phyloP scores from a whole-genome alignment of 2,113 vertebrate genomes.

The Triplophysa rosa region DNA sequence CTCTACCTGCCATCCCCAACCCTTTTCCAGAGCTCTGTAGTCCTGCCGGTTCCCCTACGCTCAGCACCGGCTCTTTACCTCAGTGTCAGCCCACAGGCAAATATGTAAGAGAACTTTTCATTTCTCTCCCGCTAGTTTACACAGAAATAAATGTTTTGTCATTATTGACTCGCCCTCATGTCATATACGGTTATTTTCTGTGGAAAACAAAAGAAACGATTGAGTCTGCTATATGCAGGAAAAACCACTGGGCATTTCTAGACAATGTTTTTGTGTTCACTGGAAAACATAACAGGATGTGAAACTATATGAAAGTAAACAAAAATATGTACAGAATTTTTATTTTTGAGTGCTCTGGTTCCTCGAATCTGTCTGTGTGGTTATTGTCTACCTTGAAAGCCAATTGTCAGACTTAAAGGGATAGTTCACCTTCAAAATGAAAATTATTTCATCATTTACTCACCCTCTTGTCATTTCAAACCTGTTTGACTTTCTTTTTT shows the following conservation, averaged over 20 bases:
- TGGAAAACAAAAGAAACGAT: background rate
- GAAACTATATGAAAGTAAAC: no score
- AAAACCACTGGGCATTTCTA: no score
- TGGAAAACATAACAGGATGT: background rate
- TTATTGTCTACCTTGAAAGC: no score
- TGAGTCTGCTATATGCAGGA: no score
- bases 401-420: no score
- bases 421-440: no score
- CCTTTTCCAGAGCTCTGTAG: constrained; percentile 95
- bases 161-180: background rate
- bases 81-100: constrained; percentile 80
- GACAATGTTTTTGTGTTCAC: background rate
- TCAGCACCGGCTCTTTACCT: constrained; percentile 85
- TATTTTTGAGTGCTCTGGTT: no score
- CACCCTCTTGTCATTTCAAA: no score
- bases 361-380: no score
- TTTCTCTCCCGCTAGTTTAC: background rate
- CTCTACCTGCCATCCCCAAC: constrained; percentile 95
- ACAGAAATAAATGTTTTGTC: background rate
- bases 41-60: constrained; percentile 81
- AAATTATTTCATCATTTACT: no score
- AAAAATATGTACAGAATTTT: no score
- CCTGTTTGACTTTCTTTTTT: no score
- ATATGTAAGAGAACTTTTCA: constrained; percentile 77
- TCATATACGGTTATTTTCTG: background rate